A percentile compares a stretch with the other conserved stretches of the same genome.
Conservation (phyloP, 2,113 vertebrate species). For the Orycteropus afer region DNA sequence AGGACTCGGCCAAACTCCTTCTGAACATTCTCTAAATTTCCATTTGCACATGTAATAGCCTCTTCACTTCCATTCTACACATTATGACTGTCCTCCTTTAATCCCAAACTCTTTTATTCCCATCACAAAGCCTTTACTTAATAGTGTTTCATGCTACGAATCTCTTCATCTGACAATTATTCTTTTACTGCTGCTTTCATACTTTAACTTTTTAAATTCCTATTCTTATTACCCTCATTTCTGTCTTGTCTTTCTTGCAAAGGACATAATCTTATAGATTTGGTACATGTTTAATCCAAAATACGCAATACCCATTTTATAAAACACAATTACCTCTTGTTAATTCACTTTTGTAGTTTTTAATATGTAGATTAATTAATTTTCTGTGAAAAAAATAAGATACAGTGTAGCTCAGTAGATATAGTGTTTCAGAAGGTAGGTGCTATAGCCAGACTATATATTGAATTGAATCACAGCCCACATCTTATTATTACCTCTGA, state of each 20-base stretch:
- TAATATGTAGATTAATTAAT: not conserved
- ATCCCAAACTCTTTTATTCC: constrained; percentile 24
- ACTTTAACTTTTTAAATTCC: not conserved
- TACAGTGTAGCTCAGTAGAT: not conserved
- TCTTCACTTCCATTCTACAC: not conserved
- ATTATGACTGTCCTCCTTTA: constrained; percentile 23
- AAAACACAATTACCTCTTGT: not conserved
- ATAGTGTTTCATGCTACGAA: constrained; percentile 21
- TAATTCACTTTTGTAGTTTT: not conserved
- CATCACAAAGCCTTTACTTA: constrained; percentile 36
- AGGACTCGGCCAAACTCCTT: constrained; percentile 22
- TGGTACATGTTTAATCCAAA: not conserved
- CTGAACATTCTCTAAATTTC: constrained; percentile 30
- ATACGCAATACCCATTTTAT: not conserved
- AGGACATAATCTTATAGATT: not conserved
- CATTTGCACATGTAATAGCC: not conserved
- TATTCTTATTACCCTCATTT: not conserved
- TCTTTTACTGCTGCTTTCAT: not conserved
- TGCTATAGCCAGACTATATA: not conserved
- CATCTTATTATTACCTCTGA: not conserved
- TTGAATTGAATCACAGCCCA: not conserved
- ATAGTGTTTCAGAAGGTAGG: not conserved
- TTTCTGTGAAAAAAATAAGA: not conserved
- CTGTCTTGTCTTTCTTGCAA: not conserved
- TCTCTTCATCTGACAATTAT: not conserved